Percentiles rank a stretch among this genome's conserved stretches.
Conservation (phyloP, 35 echinoderm and acorn worm genomes). For the Anneissia japonica region DNA sequence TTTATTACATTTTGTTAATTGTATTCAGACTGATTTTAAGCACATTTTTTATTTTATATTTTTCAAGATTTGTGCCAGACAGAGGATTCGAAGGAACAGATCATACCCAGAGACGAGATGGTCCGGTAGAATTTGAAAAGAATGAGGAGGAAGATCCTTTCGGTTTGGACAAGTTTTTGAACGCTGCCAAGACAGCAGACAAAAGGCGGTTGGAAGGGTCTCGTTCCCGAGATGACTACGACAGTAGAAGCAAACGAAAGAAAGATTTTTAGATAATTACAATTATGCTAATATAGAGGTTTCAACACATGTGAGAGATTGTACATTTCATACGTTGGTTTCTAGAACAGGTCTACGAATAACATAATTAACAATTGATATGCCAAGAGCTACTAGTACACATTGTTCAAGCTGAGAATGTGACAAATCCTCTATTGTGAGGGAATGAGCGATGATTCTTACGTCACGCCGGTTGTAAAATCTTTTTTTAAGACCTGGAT, state of each 20-base stretch:
- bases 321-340: too few relatives aligned
- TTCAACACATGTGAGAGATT: too few relatives aligned
- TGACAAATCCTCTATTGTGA: too few relatives aligned
- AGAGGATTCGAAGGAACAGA: constrained; percentile 93
- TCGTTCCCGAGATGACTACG: constrained; percentile 69
- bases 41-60: neutral
- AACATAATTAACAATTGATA: too few relatives aligned
- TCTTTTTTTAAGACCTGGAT: too few relatives aligned
- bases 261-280: constrained; percentile 49
- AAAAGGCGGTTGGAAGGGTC: constrained; percentile 67
- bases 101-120: constrained; percentile 60
- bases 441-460: too few relatives aligned
- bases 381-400: too few relatives aligned
- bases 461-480: too few relatives aligned
- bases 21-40: neutral
- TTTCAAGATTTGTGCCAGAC: constrained; percentile 91
- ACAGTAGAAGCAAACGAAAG: constrained; percentile 72
- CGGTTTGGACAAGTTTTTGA: constrained; percentile 88
- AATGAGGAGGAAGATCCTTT: constrained; percentile 98
- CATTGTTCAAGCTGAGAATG: too few relatives aligned
- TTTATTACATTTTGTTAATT: neutral
- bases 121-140: constrained; percentile 91
- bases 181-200: constrained; percentile 65
- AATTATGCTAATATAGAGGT: too few relatives aligned
- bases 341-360: too few relatives aligned